A percentile compares a stretch with the other conserved stretches of the same genome.
Conservation (phyloP, 2,113 vertebrate species). For the Pantherophis guttatus region DNA sequence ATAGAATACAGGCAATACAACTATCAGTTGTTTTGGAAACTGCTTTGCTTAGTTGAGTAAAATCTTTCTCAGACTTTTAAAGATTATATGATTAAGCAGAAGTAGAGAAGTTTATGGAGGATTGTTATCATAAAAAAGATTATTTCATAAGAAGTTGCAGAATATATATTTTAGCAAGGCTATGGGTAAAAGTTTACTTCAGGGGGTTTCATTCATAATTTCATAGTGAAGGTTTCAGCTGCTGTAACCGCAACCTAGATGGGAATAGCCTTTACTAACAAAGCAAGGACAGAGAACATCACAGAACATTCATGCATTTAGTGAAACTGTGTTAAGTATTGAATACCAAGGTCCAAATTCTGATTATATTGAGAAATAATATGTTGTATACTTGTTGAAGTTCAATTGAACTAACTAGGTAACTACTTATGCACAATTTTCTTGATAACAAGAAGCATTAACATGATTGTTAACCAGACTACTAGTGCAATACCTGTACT, state of each 20-base stretch:
- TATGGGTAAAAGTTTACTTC: conserved; percentile 17
- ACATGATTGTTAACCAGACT: neutral
- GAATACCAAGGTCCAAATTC: neutral
- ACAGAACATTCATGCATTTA: neutral
- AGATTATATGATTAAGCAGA: neutral
- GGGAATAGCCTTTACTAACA: neutral
- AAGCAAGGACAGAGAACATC: neutral
- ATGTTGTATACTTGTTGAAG: neutral
- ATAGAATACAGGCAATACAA: neutral
- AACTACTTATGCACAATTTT: neutral
- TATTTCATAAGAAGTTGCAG: neutral
- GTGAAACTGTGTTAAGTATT: too few species aligned
- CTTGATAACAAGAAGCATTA: neutral
- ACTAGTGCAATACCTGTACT: neutral
- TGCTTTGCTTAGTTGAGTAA: neutral
- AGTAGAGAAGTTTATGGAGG: neutral
- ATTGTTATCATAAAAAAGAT: neutral
- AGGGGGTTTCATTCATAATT: conserved; percentile 8
- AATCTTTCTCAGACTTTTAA: neutral
- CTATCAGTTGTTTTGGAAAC: neutral
- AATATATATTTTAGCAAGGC: neutral
- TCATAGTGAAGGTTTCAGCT: neutral
- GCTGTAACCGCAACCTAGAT: neutral
- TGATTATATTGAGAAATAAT: neutral
- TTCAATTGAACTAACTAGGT: neutral